phyloP scores from a whole-genome alignment of 2,797 vertebrate genomes.

The Limnodromus scolopaceus region DNA sequence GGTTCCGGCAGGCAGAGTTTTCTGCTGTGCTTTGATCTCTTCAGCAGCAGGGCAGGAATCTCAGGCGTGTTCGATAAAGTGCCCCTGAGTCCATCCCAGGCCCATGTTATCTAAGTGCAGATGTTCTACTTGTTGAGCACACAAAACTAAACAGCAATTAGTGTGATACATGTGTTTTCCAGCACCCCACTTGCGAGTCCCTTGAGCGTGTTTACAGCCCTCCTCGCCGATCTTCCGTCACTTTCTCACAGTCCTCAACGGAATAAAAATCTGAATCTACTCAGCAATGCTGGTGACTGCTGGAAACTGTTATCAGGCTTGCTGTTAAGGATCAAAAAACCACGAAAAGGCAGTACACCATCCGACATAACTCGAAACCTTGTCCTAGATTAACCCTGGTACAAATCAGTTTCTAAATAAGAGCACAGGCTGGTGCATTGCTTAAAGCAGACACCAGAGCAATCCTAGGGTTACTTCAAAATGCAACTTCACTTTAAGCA shows the following conservation, averaged over 20 bases:
- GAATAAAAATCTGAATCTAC: not conserved
- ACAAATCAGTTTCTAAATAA: not conserved
- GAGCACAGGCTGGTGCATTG: rapidly evolving
- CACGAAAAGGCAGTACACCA: not conserved
- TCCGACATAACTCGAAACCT: not conserved
- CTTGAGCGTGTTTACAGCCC: too few relatives aligned
- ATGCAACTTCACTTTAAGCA: not conserved
- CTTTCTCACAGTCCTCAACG: not conserved
- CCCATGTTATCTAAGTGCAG: too few relatives aligned
- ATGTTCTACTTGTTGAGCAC: too few relatives aligned
- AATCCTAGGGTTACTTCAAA: not conserved
- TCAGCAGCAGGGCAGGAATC: too few relatives aligned
- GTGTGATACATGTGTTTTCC: too few relatives aligned
- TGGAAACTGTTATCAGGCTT: not conserved
- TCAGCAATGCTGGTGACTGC: not conserved
- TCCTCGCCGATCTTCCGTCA: too few relatives aligned
- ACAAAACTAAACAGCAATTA: too few relatives aligned
- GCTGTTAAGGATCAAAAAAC: not conserved
- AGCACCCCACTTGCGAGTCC: too few relatives aligned
- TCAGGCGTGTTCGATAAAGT: too few relatives aligned
- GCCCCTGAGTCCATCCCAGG: too few relatives aligned
- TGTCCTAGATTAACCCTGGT: not conserved
- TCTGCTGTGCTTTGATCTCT: too few relatives aligned
- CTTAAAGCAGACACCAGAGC: not conserved
- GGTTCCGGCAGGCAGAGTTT: too few relatives aligned